phyloP scores from a whole-genome alignment of 2,113 vertebrate species.

The Cranoglanis bouderius region DNA sequence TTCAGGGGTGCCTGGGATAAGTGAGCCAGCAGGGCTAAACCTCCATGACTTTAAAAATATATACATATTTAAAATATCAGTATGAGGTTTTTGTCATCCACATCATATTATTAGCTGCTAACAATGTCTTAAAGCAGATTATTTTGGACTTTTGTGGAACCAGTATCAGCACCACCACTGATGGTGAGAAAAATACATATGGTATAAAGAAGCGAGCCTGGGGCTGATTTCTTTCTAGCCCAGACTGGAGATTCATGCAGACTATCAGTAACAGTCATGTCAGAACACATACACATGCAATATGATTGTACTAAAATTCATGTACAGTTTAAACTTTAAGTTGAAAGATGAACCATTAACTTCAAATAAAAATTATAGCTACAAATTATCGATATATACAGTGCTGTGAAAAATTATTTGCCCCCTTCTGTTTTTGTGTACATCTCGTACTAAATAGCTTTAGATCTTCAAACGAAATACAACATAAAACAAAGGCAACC shows the following conservation, averaged over 20 bases:
- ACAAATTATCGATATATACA: neutral
- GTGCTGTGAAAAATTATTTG: neutral
- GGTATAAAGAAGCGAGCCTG: neutral
- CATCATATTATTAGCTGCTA: neutral
- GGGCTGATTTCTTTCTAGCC: neutral
- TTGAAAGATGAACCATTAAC: neutral
- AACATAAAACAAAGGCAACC: too few relatives aligned
- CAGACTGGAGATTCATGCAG: neutral
- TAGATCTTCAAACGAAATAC: too few relatives aligned
- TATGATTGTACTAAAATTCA: neutral
- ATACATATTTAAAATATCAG: too few relatives aligned
- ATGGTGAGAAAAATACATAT: neutral
- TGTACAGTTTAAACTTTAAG: neutral
- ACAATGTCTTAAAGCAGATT: neutral
- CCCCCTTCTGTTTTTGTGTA: too few relatives aligned
- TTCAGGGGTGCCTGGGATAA: neutral
- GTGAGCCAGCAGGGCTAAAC: neutral
- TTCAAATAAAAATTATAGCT: neutral
- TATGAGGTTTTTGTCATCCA: neutral
- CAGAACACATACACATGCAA: neutral
- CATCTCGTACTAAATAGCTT: too few relatives aligned
- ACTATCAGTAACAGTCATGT: neutral
- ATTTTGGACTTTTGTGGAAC: neutral
- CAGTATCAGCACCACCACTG: too few relatives aligned
- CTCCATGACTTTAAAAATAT: neutral